Evolutionary conservation across 2,888 invertebrate genomes (phyloP).

Genomic region (Erpobdella octoculata): DNA sequence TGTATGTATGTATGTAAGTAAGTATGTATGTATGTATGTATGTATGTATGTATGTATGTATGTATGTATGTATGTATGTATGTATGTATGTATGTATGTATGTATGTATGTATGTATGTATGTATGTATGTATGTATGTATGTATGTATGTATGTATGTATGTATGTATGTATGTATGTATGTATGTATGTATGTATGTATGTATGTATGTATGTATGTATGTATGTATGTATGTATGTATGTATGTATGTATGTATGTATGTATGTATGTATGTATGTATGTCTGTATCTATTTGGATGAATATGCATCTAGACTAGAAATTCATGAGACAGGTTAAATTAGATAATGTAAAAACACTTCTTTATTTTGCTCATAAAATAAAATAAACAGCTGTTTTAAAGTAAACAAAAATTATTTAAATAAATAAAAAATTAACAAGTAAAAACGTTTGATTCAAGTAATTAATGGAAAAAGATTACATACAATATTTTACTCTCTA

Average conservation of each 20-base stretch:
- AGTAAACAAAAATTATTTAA: no score
- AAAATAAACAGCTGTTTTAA: no score
- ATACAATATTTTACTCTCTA: no score
- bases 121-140: slow-evolving; percentile 2
- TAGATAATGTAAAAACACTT: no score
- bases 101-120: slow-evolving; percentile 5
- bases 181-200: background rate
- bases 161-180: background rate
- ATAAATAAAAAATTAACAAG: no score
- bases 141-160: no score
- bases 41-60: slow-evolving; percentile 12
- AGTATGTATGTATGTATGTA: background rate
- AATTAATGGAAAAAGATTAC: no score
- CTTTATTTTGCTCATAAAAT: no score
- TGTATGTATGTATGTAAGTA: background rate
- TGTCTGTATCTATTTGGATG: background rate
- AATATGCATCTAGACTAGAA: no score
- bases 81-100: slow-evolving; percentile 15
- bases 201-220: background rate
- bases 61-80: slow-evolving; percentile 16
- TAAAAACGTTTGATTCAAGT: no score
- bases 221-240: background rate
- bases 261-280: no score
- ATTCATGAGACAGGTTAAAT: no score
- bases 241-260: slow-evolving; percentile 1